Percentiles rank a stretch among this genome's conserved stretches.
These are phyloP conservation scores for Ptychochromis oligacanthus DNA, from an alignment of 2,113 vertebrate species.

Conservation along the genomic window DNA sequence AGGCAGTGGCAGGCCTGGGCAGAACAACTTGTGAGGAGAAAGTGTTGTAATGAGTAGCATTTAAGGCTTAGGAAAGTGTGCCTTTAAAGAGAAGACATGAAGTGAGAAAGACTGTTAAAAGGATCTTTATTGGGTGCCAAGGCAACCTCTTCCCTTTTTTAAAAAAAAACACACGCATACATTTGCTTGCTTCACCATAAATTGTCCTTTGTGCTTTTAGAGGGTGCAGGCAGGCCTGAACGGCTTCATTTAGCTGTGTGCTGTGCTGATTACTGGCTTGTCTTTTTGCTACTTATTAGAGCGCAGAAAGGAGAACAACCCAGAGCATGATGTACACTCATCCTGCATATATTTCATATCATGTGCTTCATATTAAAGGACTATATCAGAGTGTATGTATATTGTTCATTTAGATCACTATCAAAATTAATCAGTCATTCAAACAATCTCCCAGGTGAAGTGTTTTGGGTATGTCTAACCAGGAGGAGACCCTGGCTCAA, in stretches of 20 bases:
- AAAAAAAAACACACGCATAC: not conserved
- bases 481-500: too few species aligned
- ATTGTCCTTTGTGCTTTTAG: constrained; percentile 11
- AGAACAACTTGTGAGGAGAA: constrained; percentile 25
- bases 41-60: constrained; percentile 41
- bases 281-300: constrained; percentile 8
- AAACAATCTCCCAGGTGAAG: too few species aligned
- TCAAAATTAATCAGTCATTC: too few species aligned
- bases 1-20: not conserved
- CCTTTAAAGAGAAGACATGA: constrained; percentile 32
- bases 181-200: not conserved
- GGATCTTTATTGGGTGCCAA: constrained; percentile 19
- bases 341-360: not conserved
- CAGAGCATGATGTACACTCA: not conserved
- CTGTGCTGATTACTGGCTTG: constrained; percentile 39
- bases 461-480: too few species aligned
- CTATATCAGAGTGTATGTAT: not conserved
- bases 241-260: constrained; percentile 43
- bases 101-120: constrained; percentile 13
- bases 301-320: not conserved
- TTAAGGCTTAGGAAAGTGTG: constrained; percentile 27
- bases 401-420: not conserved
- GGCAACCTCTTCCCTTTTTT: rapidly evolving
- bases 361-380: too few species aligned
- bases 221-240: constrained; percentile 34